Base-by-base conservation (phyloP, 2,888 invertebrate species). In the Drosophila atroscutellata region DNA sequence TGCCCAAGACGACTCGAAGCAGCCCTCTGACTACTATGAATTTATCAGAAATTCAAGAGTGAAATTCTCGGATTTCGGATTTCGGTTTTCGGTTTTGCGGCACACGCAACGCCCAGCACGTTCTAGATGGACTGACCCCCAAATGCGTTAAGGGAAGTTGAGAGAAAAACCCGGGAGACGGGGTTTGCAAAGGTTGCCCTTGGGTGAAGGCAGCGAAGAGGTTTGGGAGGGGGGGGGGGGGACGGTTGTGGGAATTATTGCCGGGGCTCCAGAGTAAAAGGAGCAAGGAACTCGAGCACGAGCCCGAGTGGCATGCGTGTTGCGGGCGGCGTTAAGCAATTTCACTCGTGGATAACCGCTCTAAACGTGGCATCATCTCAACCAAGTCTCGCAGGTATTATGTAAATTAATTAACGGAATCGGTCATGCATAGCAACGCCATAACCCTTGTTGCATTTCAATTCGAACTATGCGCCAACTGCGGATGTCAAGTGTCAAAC, bases 41-140 rank as follows among this genome's bases (percentile, higher is more conserved):
- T 86, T 89, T 86, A 90, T 90, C 89, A 86, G 88, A 89, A 89
- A 85, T 77, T 90, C 85, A 77, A 80, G 86, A 87, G 88, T 87
- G 85, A 84, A 89, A 81, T 81, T 83, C 89, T 84, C 63, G 69
- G 84, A 84, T 84, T 84, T 83, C 39, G 68, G 45, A 3, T 39
- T 39, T 18, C 9, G 37, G 39, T n/a, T 15, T 45, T 45, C 4
- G 45, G 45, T 45, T 45, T 45, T 45, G 45, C 24, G 45, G 36
- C 73, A 61, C 83, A 86, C 79, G 73, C 62, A 66, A 77, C 57
- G 61, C 75, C 32, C 73, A 67, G 71, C 80, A 72, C 75, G 70
- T 77, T 66, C 61, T 75, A 63, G 74, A 77, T 85, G 65, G 78
- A 84, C 75, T 89, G 85, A 85, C 89, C 85, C 85, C 77, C 89